phyloP scores from a whole-genome alignment of 1,140 invertebrate genomes.

The Scylla paramamosain region DNA sequence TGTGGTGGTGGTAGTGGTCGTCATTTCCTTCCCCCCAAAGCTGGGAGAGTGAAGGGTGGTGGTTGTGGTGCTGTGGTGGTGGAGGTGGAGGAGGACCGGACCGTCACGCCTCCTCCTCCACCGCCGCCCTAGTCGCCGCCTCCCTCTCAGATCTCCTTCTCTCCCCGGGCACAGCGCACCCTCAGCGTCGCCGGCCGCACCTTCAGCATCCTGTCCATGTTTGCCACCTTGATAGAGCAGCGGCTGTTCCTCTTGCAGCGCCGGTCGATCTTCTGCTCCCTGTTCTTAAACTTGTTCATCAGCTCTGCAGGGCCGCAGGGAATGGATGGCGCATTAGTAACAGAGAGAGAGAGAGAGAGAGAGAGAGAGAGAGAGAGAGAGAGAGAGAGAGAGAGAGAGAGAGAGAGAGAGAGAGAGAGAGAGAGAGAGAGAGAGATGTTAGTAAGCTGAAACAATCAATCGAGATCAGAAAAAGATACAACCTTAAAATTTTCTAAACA shows the following conservation, averaged over 20 bases:
- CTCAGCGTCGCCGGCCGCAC: not conserved
- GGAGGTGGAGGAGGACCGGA: not conserved
- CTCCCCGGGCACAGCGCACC: not conserved
- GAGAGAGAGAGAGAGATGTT: too few species aligned
- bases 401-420: too few species aligned
- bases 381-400: too few species aligned
- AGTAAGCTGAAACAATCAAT: too few species aligned
- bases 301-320: not conserved
- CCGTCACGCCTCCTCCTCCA: not conserved
- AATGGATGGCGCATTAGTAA: too few species aligned
- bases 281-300: slow-evolving; percentile 50
- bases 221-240: not conserved
- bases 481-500: too few species aligned
- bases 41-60: not conserved
- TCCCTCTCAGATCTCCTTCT: slow-evolving; percentile 34
- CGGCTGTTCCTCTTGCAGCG: slow-evolving; percentile 43
- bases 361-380: too few species aligned
- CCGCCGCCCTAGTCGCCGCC: not conserved
- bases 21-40: not conserved
- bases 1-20: too few species aligned
- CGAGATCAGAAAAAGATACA: too few species aligned
- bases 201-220: slow-evolving; percentile 33
- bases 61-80: not conserved
- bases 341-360: too few species aligned
- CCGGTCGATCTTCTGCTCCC: not conserved